Evolutionary conservation across 2,888 invertebrate species (phyloP), one percentile per base, ranked within the genome.

Genomic region (Sicus ferrugineus): DNA sequence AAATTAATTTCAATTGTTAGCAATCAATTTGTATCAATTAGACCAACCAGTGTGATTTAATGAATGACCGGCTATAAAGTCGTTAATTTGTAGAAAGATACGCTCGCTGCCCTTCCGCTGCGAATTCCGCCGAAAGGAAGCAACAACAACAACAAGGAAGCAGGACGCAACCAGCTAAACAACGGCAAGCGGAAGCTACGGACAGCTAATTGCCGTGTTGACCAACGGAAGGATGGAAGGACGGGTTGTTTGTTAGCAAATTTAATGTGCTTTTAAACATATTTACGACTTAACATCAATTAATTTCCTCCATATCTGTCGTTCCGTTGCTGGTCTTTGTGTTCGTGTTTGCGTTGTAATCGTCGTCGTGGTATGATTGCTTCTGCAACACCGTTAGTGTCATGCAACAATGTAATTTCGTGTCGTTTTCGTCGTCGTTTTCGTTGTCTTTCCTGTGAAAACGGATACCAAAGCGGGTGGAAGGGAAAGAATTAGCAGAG

Each of bases 381-480:
- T 50, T 70, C 56, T 76, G 71, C 75, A 78, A 80, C 80, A 81
- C 79, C 79, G 77, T 81, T 81, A 79, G 74, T 81, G 81, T 80
- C 83, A 81, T 82, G 83, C 82, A 82, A 81, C 83, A 82, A 78
- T 82, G 82, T 82, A 82, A 81, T 81, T 81, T 83, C 80, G 79
- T 79, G 80, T 79, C 80, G 80, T 80, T 82, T 79, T 80, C 78
- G 80, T 82, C 79, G 81, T 81, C 83, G 80, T 76, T 79, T 7
- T 7, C n/a, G 9, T 14, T 50, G 19, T 50, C 19, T 4, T 21
- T 9, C 7, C 9, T 21, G 19, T 11, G 78, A 78, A 81, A 80
- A 81, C 77, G 70, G 71, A 69, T 66, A 66, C 68, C 59, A 66
- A 70, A 34, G 19, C 59, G n/a, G n/a, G 16, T 56, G 42, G 67